These are phyloP conservation scores for Diceros bicornis DNA, from an alignment of 2,797 vertebrate species.

Conservation along the genomic window DNA sequence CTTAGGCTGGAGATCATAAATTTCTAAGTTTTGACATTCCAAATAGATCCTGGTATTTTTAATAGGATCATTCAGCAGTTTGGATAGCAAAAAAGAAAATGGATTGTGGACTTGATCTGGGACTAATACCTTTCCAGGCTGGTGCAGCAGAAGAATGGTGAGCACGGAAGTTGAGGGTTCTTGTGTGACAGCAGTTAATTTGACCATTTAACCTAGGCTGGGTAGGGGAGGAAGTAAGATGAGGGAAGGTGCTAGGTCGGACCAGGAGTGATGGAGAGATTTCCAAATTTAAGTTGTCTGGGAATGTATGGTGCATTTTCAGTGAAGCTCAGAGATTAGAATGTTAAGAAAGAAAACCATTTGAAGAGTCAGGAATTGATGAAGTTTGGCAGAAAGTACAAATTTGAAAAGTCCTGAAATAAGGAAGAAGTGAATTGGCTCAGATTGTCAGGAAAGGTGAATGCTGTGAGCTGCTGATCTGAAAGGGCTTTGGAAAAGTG, in stretches of 20 bases:
- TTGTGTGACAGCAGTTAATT: neutral
- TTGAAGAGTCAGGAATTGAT: neutral
- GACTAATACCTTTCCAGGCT: neutral
- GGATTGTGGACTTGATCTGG: neutral
- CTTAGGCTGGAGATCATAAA: neutral
- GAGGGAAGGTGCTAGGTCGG: neutral
- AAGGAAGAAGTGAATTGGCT: neutral
- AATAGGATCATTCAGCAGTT: neutral
- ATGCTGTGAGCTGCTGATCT: neutral
- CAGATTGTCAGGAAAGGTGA: neutral
- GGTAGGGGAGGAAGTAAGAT: neutral
- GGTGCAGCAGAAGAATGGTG: neutral
- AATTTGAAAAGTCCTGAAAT: neutral
- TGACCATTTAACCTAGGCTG: neutral
- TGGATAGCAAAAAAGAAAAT: slow-evolving; percentile 24
- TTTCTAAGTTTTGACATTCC: neutral
- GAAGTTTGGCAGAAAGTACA: neutral
- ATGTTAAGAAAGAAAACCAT: neutral
- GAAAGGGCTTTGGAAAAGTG: neutral
- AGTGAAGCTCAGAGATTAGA: neutral
- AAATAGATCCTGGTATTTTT: slow-evolving; percentile 20
- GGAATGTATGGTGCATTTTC: neutral
- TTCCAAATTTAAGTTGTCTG: neutral
- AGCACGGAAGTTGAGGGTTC: slow-evolving; percentile 1
- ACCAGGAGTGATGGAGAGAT: neutral